Conservation (phyloP, 2,888 invertebrate genomes). For the Subacronicta megacephala region DNA sequence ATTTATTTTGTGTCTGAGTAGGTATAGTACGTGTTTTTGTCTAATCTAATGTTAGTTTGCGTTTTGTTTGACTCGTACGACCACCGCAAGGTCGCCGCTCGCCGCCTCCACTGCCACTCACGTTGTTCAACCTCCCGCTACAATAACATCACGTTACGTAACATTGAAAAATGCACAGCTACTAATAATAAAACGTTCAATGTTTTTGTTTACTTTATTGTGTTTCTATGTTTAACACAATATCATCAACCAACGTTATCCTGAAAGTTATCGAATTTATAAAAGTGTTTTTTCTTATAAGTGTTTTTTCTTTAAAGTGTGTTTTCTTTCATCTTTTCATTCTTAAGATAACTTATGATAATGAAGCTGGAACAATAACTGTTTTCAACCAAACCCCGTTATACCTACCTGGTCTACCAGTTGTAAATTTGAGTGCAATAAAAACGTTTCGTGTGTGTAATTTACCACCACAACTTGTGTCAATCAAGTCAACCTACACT, state of each 20-base stretch:
- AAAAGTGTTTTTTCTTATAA: too few relatives aligned
- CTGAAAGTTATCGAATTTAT: too few relatives aligned
- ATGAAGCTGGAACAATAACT: too few relatives aligned
- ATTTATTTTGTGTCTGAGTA: conserved; percentile 13
- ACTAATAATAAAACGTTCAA: conserved; percentile 19
- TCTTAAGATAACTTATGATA: neutral
- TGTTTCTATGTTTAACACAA: too few relatives aligned
- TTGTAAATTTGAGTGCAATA: too few relatives aligned
- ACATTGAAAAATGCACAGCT: conserved; percentile 36
- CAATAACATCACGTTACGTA: conserved; percentile 46
- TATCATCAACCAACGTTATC: too few relatives aligned
- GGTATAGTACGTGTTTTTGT: conserved; percentile 23
- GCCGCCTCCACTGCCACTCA: conserved; percentile 65
- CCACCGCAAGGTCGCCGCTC: conserved; percentile 70
- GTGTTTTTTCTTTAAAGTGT: too few relatives aligned
- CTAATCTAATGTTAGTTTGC: conserved; percentile 5
- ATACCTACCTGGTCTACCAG: too few relatives aligned
- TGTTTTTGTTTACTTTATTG: conserved; percentile 22
- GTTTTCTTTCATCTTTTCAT: too few relatives aligned
- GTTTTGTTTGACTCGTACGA: conserved; percentile 58
- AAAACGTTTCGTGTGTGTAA: conserved; percentile 20
- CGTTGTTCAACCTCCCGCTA: conserved; percentile 48
- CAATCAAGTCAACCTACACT: conserved; percentile 50
- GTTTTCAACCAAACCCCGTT: too few relatives aligned
- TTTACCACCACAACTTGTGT: conserved; percentile 44